Evolutionary conservation across 2,888 invertebrate genomes (phyloP).

Genomic region (Platycheirus rosarum): DNA sequence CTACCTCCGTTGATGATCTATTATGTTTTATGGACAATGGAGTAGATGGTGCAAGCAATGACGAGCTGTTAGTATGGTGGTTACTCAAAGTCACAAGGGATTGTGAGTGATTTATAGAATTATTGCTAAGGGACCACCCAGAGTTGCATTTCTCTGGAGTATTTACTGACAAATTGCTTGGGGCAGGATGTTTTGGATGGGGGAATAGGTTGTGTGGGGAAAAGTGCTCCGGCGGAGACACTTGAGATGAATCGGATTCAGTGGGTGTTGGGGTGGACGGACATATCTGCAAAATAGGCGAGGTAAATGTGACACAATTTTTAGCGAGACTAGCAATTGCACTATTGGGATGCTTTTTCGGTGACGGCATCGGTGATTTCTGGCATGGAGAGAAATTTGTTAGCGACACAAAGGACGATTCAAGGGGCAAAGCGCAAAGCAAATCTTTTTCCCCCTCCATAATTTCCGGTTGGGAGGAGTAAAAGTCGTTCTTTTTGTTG

Average conservation of each 20-base stretch:
- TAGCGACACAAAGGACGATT: slow-evolving; percentile 61
- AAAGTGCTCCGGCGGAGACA: slow-evolving; percentile 48
- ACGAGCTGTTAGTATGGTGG: slow-evolving; percentile 80
- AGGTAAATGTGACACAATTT: slow-evolving; percentile 63
- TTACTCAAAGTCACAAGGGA: slow-evolving; percentile 74
- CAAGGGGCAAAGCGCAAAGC: slow-evolving; percentile 72
- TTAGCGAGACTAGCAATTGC: slow-evolving; percentile 62
- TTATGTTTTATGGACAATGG: slow-evolving; percentile 79
- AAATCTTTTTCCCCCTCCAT: slow-evolving; percentile 57
- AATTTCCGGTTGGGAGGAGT: slow-evolving; percentile 80
- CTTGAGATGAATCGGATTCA: slow-evolving; percentile 78
- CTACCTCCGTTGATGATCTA: slow-evolving; percentile 79
- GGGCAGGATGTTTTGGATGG: slow-evolving; percentile 22
- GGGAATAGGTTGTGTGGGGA: slow-evolving; percentile 31
- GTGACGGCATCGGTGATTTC: slow-evolving; percentile 27
- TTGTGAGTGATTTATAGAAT: slow-evolving; percentile 73
- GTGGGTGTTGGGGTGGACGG: slow-evolving; percentile 81
- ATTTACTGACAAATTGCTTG: slow-evolving; percentile 34
- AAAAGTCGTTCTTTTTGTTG: slow-evolving; percentile 74
- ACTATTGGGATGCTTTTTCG: slow-evolving; percentile 48
- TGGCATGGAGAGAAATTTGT: slow-evolving; percentile 76
- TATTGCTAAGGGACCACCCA: slow-evolving; percentile 73
- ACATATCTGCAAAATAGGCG: slow-evolving; percentile 77
- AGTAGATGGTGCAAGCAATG: slow-evolving; percentile 82
- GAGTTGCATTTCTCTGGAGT: slow-evolving; percentile 40